Conservation (phyloP, 2,113 vertebrate species). For the Scomber colias region DNA sequence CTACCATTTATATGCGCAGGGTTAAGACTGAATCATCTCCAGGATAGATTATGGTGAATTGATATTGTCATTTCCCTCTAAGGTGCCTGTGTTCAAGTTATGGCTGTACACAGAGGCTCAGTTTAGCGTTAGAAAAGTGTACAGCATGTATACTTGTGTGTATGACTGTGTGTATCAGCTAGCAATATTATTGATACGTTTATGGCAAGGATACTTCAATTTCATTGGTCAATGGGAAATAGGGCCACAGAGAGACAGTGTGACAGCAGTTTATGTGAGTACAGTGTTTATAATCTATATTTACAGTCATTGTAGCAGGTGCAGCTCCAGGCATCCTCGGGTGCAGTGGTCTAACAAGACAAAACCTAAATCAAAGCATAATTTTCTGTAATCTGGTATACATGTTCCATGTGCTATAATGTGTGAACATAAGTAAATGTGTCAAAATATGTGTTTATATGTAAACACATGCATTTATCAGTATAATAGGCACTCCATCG, state of each 20-base stretch:
- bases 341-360: not conserved
- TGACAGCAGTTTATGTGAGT: not conserved
- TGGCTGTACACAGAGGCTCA: not conserved
- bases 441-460: not conserved
- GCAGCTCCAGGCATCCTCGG: not conserved
- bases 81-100: constrained; percentile 12
- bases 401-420: not conserved
- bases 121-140: not conserved
- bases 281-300: not conserved
- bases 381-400: too few species aligned
- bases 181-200: constrained; percentile 51
- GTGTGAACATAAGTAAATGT: not conserved
- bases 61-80: constrained; percentile 43
- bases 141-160: not conserved
- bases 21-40: constrained; percentile 33
- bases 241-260: not conserved
- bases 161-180: not conserved
- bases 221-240: constrained; percentile 1
- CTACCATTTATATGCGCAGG: constrained; percentile 27
- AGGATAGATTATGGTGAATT: constrained; percentile 24
- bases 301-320: not conserved
- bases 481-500: not conserved
- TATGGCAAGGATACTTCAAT: constrained; percentile 34
- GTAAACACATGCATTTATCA: too few species aligned
- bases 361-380: not conserved